Evolutionary conservation across 2,113 vertebrate species (phyloP).

Genomic region (Hypocryptadius cinnamomeus): DNA sequence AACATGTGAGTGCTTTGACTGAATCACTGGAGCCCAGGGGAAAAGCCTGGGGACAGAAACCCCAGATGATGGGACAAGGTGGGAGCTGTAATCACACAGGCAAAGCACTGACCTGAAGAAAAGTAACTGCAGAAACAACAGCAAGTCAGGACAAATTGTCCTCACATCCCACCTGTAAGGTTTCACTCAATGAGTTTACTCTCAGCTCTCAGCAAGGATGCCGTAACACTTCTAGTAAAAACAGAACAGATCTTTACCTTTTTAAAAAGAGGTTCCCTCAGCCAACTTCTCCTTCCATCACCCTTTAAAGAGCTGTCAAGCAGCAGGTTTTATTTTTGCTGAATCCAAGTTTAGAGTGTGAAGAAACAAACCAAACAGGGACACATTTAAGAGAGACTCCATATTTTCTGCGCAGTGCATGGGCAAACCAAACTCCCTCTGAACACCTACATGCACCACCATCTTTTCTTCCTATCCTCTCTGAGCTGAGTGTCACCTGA

Average conservation of each 20-base stretch:
- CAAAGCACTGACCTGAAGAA: not conserved
- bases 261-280: not conserved
- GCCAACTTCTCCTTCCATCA: not conserved
- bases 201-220: not conserved
- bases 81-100: not conserved
- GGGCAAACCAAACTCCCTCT: not conserved
- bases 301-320: not conserved
- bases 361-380: not conserved
- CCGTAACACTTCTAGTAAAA: not conserved
- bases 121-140: not conserved
- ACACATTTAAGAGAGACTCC: not conserved
- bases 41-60: not conserved
- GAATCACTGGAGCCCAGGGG: not conserved
- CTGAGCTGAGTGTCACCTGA: not conserved
- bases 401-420: rapidly evolving
- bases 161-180: not conserved
- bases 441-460: not conserved
- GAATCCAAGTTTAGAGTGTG: not conserved
- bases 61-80: not conserved
- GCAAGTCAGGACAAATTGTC: not conserved
- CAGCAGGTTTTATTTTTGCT: slow-evolving; percentile 18
- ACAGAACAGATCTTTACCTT: not conserved
- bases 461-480: not conserved
- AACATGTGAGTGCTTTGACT: not conserved
- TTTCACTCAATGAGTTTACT: not conserved